Percentiles rank a stretch among this genome's conserved stretches.
Evolutionary conservation across 1,140 invertebrate genomes (phyloP).

Genomic region (Brachionus plicatilis): DNA sequence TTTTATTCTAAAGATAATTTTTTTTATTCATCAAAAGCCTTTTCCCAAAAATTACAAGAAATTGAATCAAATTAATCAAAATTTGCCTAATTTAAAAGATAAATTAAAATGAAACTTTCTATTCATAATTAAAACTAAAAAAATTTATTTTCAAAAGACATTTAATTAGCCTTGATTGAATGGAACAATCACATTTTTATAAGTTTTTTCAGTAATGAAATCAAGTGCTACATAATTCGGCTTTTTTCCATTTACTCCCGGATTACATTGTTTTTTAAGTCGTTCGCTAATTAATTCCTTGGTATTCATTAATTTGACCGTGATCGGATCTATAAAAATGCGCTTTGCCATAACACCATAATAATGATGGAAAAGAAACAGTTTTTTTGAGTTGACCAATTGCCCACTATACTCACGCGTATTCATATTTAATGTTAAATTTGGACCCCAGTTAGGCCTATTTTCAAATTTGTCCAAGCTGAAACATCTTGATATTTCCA

Average conservation of each 20-base stretch:
- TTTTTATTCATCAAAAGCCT: too few relatives aligned
- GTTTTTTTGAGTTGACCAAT: background rate
- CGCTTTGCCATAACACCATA: background rate
- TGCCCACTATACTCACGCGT: background rate
- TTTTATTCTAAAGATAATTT: too few relatives aligned
- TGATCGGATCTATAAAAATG: background rate
- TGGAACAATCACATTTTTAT: background rate
- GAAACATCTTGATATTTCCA: slow-evolving; percentile 18
- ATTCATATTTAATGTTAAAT: background rate
- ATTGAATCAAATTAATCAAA: too few relatives aligned
- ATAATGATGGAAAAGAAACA: slow-evolving; percentile 30
- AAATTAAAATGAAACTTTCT: too few relatives aligned
- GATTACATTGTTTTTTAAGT: background rate
- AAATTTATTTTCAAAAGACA: background rate
- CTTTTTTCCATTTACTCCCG: background rate
- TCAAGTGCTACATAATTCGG: slow-evolving; percentile 25
- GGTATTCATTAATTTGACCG: slow-evolving; percentile 20
- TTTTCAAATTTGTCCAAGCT: background rate
- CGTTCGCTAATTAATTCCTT: slow-evolving; percentile 2
- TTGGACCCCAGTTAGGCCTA: background rate
- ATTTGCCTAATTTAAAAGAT: too few relatives aligned
- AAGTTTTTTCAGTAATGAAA: background rate
- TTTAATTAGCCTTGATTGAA: background rate
- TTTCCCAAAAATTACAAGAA: too few relatives aligned
- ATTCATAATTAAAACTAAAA: too few relatives aligned